Percentiles rank a stretch among this genome's conserved stretches.
Evolutionary conservation across 2,888 invertebrate genomes (phyloP).

Genomic region (Chaitophorus viminalis): DNA sequence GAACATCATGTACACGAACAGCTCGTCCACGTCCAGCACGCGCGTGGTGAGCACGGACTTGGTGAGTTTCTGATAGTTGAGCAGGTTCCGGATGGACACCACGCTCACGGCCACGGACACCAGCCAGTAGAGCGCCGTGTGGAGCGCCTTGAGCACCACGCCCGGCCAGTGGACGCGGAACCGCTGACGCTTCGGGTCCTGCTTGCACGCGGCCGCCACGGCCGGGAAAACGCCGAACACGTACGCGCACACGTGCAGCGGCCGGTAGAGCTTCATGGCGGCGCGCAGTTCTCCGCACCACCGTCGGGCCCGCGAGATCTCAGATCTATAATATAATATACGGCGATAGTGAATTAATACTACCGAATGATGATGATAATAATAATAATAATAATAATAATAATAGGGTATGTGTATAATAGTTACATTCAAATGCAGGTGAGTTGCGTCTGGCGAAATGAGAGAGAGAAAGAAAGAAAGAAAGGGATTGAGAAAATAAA

Average conservation of each 20-base stretch:
- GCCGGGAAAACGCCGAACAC: constrained; percentile 36
- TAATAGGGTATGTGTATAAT: too few species aligned
- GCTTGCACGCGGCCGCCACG: too few species aligned
- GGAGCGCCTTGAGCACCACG: constrained; percentile 6
- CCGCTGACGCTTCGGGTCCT: neutral
- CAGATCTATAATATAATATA: neutral
- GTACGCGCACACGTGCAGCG: constrained; percentile 38
- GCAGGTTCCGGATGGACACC: neutral
- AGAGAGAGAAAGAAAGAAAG: too few species aligned
- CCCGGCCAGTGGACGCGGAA: constrained; percentile 33
- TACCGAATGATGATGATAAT: too few species aligned
- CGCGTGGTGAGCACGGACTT: neutral
- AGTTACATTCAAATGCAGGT: too few species aligned
- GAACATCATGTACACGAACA: constrained; percentile 39
- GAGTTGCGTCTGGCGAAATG: too few species aligned
- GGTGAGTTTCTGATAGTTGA: constrained; percentile 1
- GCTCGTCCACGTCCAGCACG: constrained; percentile 33
- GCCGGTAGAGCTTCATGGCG: constrained; percentile 34
- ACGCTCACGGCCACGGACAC: neutral
- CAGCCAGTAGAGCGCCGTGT: constrained; percentile 20
- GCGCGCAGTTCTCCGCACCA: neutral
- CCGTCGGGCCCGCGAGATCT: too few species aligned
- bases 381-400: too few species aligned
- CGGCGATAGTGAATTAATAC: neutral
- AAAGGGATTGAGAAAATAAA: too few species aligned